Base-by-base conservation (phyloP, 2,797 vertebrate species). In the Helostoma temminkii region DNA sequence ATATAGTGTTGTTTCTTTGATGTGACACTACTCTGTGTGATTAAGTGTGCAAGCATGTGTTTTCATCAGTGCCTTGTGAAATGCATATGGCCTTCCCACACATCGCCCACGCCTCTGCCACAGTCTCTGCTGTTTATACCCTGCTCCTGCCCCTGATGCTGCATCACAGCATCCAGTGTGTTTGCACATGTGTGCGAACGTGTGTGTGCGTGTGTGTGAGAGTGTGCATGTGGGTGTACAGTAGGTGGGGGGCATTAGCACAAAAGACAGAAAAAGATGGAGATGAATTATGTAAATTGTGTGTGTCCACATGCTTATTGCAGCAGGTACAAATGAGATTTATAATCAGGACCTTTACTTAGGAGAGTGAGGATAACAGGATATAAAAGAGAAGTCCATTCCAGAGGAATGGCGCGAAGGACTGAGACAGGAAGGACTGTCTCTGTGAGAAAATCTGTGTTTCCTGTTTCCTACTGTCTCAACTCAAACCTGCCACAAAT, bases 11-110 rank as follows among this genome's bases (percentile, higher is more conserved):
- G 22, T 21, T 32, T 52, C 61, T 55, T 11, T 46, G 26, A 60
- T 68, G 52, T 73, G 65, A 77, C 72, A 83, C 67, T 71, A 19
- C 67, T 59, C 67, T 65, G 69, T 58, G 72, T 78, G 83, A 84
- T 82, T 66, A 79, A 71, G 70, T 66, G 75, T 63, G 65, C 14
- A 15, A 37, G 60, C 37, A 28, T 58, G 66, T 81, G 80, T 82
- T 84, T 81, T 80, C 76, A 82, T 84, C 80, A 63, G 78, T 52
- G 78, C 67, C 74, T 79, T 74, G 83, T 86, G 78, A 91, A 92
- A 90, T 88, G 76, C 91, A 90, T 86, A 91, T 83, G 85, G 81
- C 76, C 88, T 73, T 87, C 92, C 91, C 88, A 93, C 91, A 71
- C 88, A 87, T 61, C 66, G 32, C 93, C 93, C 82, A 93, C 91